Evolutionary conservation across 2,888 invertebrate genomes (phyloP).

Genomic region (Parnassius apollo): DNA sequence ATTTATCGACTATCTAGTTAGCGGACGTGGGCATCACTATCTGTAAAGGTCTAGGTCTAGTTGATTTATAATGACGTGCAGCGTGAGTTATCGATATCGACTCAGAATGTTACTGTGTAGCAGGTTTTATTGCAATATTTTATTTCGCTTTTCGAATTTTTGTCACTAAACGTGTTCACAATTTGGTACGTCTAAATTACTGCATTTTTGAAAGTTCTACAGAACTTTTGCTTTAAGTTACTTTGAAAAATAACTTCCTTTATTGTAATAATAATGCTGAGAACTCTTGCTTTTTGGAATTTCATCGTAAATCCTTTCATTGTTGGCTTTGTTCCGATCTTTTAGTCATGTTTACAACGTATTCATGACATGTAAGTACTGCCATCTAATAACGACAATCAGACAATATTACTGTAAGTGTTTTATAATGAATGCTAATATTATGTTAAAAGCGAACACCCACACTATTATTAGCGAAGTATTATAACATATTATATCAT

Average conservation of each 20-base stretch:
- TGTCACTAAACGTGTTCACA: background rate
- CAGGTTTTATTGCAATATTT: conserved; percentile 43
- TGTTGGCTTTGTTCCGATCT: too few relatives aligned
- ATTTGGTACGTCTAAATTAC: conserved; percentile 3
- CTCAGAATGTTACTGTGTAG: conserved; percentile 41
- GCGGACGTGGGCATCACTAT: conserved; percentile 76
- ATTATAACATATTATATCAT: background rate
- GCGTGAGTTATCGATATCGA: conserved; percentile 73
- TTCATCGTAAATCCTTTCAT: too few relatives aligned
- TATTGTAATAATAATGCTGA: too few relatives aligned
- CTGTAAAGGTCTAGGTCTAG: conserved; percentile 59
- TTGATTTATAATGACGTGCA: conserved; percentile 75
- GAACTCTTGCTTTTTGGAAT: too few relatives aligned
- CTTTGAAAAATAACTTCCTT: too few relatives aligned
- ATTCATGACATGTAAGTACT: too few relatives aligned
- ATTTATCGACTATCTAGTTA: conserved; percentile 69
- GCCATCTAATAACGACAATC: too few relatives aligned
- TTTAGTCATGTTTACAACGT: too few relatives aligned
- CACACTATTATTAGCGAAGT: background rate
- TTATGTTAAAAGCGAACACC: too few relatives aligned
- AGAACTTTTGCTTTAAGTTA: background rate
- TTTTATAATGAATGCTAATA: too few relatives aligned
- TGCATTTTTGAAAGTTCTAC: conserved; percentile 2
- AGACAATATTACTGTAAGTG: too few relatives aligned
- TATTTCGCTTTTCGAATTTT: conserved; percentile 8